Conservation (phyloP, 2,888 invertebrate genomes). For the Thera britannica region DNA sequence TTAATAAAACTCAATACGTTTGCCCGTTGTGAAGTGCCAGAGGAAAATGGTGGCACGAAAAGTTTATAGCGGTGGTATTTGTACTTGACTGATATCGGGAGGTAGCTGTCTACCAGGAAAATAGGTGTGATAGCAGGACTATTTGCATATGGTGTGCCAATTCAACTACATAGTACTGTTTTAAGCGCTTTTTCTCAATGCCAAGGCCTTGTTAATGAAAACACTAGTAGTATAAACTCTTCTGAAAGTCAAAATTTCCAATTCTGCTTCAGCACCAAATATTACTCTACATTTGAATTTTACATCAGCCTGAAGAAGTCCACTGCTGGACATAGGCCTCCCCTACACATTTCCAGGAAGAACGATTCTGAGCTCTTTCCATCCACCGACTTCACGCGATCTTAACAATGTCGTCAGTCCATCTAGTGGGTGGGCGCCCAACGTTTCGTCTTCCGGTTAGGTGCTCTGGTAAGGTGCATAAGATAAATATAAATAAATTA, state of each 20-base stretch:
- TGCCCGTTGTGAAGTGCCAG: constrained; percentile 68
- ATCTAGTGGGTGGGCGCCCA: too few relatives aligned
- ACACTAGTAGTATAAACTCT: background rate
- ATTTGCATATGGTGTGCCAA: constrained; percentile 51
- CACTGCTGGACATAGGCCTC: too few relatives aligned
- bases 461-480: too few relatives aligned
- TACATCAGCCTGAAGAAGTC: too few relatives aligned
- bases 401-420: too few relatives aligned
- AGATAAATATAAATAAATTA: too few relatives aligned
- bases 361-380: too few relatives aligned
- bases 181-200: constrained; percentile 8
- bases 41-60: constrained; percentile 79
- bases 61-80: constrained; percentile 48
- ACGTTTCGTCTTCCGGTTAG: too few relatives aligned
- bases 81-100: constrained; percentile 63
- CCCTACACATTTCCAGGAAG: too few relatives aligned
- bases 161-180: constrained; percentile 7
- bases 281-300: background rate
- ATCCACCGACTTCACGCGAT: too few relatives aligned
- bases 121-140: constrained; percentile 68
- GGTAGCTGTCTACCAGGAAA: constrained; percentile 67
- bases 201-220: background rate
- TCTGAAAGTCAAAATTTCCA: background rate
- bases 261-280: background rate
- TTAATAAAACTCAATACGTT: constrained; percentile 58